Evolutionary conservation across 1,140 invertebrate genomes (phyloP), one percentile per base, ranked within the genome.

Genomic region (Hylyphantes graminicola): DNA sequence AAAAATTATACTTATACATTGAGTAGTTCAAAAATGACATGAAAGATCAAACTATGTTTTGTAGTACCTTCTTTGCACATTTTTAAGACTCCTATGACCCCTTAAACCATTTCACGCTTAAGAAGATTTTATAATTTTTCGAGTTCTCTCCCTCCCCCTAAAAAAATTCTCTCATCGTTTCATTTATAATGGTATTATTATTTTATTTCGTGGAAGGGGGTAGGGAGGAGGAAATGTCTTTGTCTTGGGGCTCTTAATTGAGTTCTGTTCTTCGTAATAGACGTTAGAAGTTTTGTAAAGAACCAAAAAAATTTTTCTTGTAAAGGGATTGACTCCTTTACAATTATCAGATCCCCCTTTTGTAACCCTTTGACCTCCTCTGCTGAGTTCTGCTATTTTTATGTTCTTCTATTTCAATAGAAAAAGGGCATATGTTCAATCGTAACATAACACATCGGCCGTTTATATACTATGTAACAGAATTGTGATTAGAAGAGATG

Each of bases 101-200:
- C 68, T 81, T 13, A 12, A 57, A 53, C 79, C 68, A 81, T 81
- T 81, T 81, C 79, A 81, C 79, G 79, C 79, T 81, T 53, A 73
- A 53, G 51, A 48, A 70, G 73, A 70, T 81, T 81, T 81, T 81
- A 81, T 81, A 81, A 81, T 81, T 81, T 81, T 81, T 81, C 79
- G 57, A n/a, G 59, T 70, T 53, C 53, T 48, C 77, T 57, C 65
- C 51, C 21, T 9, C 19, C 64, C 65, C 13, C 65, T 10, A 21
- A 80, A 70, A 70, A 81, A 70, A 73, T 72, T 51, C 15, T 53
- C 15, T 35, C n/a, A 35, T 57, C 21, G 19, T 78, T 78, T 67
- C 77, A 80, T 80, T 80, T 80, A 80, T 80, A 80, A 57, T 80
- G 57, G 65, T 70, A 51, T 81, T 81, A 72, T 81, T 81, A 67